Evolutionary conservation across 2,113 vertebrate genomes (phyloP), one percentile per base, ranked within the genome.

Genomic region (Labrus mixtus): DNA sequence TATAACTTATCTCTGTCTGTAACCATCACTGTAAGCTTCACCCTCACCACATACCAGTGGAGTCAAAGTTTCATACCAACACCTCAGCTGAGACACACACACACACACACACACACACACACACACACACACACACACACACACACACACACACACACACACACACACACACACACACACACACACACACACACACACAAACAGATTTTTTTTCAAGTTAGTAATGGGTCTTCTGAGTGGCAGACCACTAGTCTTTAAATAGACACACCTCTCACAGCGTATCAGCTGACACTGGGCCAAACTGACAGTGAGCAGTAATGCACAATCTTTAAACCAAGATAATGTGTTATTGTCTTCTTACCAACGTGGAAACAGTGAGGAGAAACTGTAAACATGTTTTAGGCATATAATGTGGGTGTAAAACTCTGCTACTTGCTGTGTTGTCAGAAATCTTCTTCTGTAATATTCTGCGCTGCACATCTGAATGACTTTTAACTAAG

Each of bases 201-300:
- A 6, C 22, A 41, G 55, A 33, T 33, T 33, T 33, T 45, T 79
- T 63, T 77, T 63, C 55, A 71, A 25, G 48, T 43, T 43, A 70
- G 50, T 62, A 36, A 50, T 9, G 61, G 58, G 51, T 60, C 51
- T 68, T 63, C 17, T 63, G 56, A 56, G 45, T 1, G n/a, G 13
- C 25, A 41, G 23, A 41, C 66, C 63, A 65, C 75, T 78, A 25
- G 64, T 78, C 78, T 82, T 76, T 74, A 83, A 85, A 85, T 84
- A 89, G 66, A 75, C 55, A 25, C 64, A 82, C 60, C 69, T 60
- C 73, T 85, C 22, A 66, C 37, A 23, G 48, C 39, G 22, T 79
- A 85, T 81, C 85, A 84, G 78, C 76, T 82, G 82, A 86, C 71
- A 73, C 48, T 3, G 23, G 61, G 63, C 77, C 73, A 63, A 4